phyloP scores from a whole-genome alignment of 2,113 vertebrate species.

The Panthera leo region DNA sequence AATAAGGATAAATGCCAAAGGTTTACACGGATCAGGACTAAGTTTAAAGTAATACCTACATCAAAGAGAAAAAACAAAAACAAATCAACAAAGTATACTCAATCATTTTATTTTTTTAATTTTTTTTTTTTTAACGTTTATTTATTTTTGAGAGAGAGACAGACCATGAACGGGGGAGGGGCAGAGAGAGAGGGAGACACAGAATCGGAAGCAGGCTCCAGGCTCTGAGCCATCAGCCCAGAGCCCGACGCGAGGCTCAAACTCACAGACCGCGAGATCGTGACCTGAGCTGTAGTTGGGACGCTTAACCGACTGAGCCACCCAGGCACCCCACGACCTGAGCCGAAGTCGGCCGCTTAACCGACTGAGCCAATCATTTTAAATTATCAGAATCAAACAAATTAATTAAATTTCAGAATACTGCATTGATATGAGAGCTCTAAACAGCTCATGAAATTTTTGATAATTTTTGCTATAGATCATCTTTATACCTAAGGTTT shows the following conservation, averaged over 20 bases:
- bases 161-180: too few species aligned
- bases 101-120: not conserved
- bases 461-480: not conserved
- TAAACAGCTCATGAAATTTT: not conserved
- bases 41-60: constrained; percentile 90
- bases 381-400: constrained; percentile 17
- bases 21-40: constrained; percentile 94
- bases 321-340: too few species aligned
- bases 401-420: not conserved
- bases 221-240: too few species aligned
- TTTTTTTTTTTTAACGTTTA: too few species aligned
- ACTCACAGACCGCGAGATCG: too few species aligned
- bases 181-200: too few species aligned
- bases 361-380: not conserved
- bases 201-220: too few species aligned
- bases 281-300: too few species aligned
- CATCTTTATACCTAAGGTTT: not conserved
- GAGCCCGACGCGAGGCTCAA: too few species aligned
- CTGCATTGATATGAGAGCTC: not conserved
- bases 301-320: too few species aligned
- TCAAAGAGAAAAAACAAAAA: constrained; percentile 26
- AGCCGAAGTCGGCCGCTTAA: too few species aligned
- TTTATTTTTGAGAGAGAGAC: too few species aligned
- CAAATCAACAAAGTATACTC: not conserved
- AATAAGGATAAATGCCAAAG: constrained; percentile 87